Base-by-base conservation (phyloP, 1,140 invertebrate genomes). In the Bombus affinis region DNA sequence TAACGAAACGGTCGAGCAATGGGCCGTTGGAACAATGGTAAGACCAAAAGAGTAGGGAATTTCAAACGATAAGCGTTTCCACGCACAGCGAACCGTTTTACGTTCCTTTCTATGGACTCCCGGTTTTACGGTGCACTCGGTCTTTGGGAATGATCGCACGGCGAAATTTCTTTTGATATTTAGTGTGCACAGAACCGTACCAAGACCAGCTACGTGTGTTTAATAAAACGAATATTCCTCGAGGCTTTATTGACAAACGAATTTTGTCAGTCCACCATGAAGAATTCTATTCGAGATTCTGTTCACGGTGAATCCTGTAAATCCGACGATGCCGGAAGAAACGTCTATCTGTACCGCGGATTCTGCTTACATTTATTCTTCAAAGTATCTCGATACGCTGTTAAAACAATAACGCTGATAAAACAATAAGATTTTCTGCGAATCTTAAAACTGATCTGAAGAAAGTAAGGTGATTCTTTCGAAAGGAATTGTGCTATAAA, bases 61-160 rank as follows among this genome's bases (percentile, higher is more conserved):
- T 86, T 86, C 62, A 79, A 86, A 86, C 87, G 84, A 86, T 89
- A 86, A 89, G 42, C 85, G 81, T 86, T 86, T 13, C 72, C 73
- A 89, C 81, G 80, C 85, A 83, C 59, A 70, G 57, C 80, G 47
- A 66, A 71, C 44, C 72, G 39, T 86, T 89, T 89, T 89, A 89
- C 72, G 87, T 83, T 68, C 85, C 35, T 86, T 83, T 76, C 88
- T 89, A 86, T 83, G 79, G 73, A 83, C 83, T 83, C n/a, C 32
- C n/a, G 59, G 37, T 86, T 89, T 89, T 89, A 89, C 73, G 66
- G 66, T n/a, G 44, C 53, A 28, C 28, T 83, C 42, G 35, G 28
- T 86, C 68, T 86, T 83, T 83, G 37, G 83, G 73, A 89, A 79
- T 44, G 83, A 78, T 89, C 79, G 44, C 42, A 15, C 65, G 32